Evolutionary conservation across 1,140 invertebrate genomes (phyloP), one percentile per base, ranked within the genome.

Genomic region (Planococcus citri): DNA sequence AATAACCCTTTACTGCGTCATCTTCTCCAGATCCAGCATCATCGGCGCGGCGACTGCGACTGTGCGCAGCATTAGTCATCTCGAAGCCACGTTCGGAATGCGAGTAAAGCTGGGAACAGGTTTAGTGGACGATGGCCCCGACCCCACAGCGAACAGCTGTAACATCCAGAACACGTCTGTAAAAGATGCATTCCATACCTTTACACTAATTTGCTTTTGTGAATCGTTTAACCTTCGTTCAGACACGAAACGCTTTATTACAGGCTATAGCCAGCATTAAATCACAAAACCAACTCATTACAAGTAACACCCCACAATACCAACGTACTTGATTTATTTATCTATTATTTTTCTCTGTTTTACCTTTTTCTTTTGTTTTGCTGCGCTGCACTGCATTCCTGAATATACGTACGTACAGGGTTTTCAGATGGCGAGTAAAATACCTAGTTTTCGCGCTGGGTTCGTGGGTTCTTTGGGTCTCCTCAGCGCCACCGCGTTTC

Each of bases 131-230:
- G 41, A 51, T 51, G 41, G 41, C 41, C 41, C 41, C 41, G 41
- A 51, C 41, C 41, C 41, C 41, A 51, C 41, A 51, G 12, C 29
- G 41, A 51, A 51, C 41, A 51, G 41, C 41, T 51, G 41, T 51
- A 51, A 17, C 17, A 20, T 51, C 41, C 6, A 20, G 41, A 51
- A 20, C 41, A 20, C 41, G 41, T 51, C 41, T 51, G 41, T 51
- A 51, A 51, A 51, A 37, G 33, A 51, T 51, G 41, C 41, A 51
- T 51, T 51, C 41, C 41, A 51, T 51, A 51, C 41, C 41, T 51
- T 51, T 51, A 51, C 41, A 51, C 41, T 51, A 51, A 51, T 51
- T 51, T 51, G 41, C 41, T 51, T 51, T 51, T 51, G 41, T 51
- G 41, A 51, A 51, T 51, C 41, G 41, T 51, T 51, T 51, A 51